Conservation (phyloP, 2,888 invertebrate genomes). For the Lepidochitona cinerea region DNA sequence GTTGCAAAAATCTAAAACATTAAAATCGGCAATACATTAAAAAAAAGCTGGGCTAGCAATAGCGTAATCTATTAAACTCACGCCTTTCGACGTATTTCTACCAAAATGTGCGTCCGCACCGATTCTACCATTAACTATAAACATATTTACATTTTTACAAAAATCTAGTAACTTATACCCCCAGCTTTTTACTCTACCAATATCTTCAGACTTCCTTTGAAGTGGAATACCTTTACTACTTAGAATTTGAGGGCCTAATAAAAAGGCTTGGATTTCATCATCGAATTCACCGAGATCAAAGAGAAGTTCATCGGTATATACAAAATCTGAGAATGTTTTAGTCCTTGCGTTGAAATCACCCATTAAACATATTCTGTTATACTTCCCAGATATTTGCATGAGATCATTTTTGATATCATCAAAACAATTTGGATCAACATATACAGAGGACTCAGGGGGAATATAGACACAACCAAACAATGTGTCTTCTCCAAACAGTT, state of each 20-base stretch:
- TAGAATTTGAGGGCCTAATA: neutral
- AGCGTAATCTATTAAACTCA: neutral
- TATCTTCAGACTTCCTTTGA: too few species aligned
- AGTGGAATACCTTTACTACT: neutral
- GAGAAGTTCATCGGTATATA: neutral
- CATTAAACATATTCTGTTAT: neutral
- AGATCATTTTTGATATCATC: neutral
- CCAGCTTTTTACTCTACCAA: neutral
- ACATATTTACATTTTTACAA: neutral
- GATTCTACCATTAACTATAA: neutral
- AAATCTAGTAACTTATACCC: neutral
- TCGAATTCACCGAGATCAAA: neutral
- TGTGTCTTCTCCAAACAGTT: neutral
- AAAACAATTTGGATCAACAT: neutral
- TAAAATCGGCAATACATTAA: neutral
- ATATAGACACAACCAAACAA: neutral
- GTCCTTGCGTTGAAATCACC: neutral
- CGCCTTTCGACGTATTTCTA: neutral
- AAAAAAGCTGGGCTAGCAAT: neutral
- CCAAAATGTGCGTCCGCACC: neutral
- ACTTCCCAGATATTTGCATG: neutral
- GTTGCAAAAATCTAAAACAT: neutral
- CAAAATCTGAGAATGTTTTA: neutral
- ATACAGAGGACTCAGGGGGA: neutral
- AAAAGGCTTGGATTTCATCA: neutral